Percentiles rank a stretch among this genome's conserved stretches.
phyloP scores from a whole-genome alignment of 2,888 invertebrate species.

The Physocephala rufipes region DNA sequence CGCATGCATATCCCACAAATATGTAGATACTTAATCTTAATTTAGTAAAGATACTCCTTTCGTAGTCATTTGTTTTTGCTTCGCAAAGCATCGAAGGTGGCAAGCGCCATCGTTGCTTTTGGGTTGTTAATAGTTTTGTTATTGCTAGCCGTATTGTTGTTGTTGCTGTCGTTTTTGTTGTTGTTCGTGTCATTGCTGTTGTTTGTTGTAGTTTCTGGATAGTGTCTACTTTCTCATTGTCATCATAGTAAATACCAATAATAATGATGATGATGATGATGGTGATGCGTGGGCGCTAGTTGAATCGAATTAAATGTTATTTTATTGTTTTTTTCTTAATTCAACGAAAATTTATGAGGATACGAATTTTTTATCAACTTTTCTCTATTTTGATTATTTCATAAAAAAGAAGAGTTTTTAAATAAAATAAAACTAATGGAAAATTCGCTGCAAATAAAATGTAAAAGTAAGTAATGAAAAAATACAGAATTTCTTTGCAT shows the following conservation, averaged over 20 bases:
- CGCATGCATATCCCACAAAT: too few relatives aligned
- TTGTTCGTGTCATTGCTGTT: conserved; percentile 7
- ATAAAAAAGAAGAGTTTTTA: too few relatives aligned
- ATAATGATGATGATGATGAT: not conserved
- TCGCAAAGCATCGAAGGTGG: too few relatives aligned
- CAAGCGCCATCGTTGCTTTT: too few relatives aligned
- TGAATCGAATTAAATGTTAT: conserved; percentile 8
- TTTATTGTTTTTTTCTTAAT: conserved; percentile 17
- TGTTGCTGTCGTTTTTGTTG: conserved; percentile 3
- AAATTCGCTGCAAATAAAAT: too few relatives aligned
- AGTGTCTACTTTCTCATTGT: conserved; percentile 2
- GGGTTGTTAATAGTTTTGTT: not conserved
- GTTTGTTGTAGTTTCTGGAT: conserved; percentile 2
- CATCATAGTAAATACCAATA: not conserved
- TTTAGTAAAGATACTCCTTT: conserved; percentile 8
- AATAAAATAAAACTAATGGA: too few relatives aligned
- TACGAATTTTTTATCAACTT: not conserved
- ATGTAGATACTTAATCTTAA: conserved; percentile 5
- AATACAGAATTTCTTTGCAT: too few relatives aligned
- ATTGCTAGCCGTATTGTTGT: not conserved
- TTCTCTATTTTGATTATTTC: not conserved
- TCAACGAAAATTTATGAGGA: conserved; percentile 32
- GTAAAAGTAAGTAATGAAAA: too few relatives aligned
- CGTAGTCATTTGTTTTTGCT: too few relatives aligned
- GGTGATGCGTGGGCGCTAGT: not conserved